Conservation (phyloP, 2,113 vertebrate genomes). For the Brienomyrus longianalis region DNA sequence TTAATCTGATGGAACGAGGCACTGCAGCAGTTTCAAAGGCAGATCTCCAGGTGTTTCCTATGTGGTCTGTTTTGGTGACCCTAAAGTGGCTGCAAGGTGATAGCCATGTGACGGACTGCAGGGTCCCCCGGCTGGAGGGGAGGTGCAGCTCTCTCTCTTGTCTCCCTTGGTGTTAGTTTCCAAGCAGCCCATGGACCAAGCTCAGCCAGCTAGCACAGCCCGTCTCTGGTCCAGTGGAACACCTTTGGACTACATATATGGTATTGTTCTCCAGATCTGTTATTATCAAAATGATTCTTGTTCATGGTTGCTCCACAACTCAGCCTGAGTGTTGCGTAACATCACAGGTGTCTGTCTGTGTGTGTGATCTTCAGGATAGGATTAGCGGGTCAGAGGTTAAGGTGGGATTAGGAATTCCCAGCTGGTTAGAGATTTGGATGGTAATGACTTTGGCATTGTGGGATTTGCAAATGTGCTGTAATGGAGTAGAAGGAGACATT, state of each 20-base stretch:
- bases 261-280: not conserved
- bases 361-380: not conserved
- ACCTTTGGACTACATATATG: not conserved
- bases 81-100: not conserved
- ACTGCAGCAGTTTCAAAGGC: not conserved
- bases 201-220: not conserved
- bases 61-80: not conserved
- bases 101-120: not conserved
- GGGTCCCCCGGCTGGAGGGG: not conserved
- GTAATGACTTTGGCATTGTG: not conserved
- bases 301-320: not conserved
- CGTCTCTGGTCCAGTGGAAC: not conserved
- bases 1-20: not conserved
- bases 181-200: not conserved
- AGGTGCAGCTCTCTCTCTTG: not conserved
- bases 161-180: not conserved
- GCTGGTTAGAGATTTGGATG: not conserved
- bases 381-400: not conserved
- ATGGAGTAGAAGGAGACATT: not conserved
- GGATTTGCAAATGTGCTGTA: not conserved
- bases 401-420: not conserved
- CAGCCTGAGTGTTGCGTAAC: not conserved
- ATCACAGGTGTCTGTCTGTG: too few relatives aligned
- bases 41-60: not conserved
- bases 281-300: not conserved